A percentile compares a stretch with the other conserved stretches of the same genome.
These are phyloP conservation scores for Heliornis fulica DNA, from an alignment of 2,113 vertebrate species.

Conservation along the genomic window DNA sequence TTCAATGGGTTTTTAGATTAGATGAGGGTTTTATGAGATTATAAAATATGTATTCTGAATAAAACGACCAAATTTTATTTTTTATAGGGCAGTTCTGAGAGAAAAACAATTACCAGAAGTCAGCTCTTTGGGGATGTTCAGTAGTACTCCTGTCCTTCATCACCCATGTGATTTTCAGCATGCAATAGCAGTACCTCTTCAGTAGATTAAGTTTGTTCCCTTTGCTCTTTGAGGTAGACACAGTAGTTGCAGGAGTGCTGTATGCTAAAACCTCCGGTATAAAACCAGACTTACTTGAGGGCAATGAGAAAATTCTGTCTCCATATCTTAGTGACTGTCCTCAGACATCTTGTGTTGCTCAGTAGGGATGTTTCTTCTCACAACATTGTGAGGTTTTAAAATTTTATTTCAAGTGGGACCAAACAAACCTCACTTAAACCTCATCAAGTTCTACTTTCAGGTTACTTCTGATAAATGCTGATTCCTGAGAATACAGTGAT, in stretches of 20 bases:
- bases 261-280: background rate
- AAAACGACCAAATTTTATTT: background rate
- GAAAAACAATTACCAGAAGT: background rate
- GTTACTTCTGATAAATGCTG: background rate
- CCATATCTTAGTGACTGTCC: background rate
- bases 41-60: background rate
- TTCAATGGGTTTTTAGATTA: background rate
- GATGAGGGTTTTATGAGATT: background rate
- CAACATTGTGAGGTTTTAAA: background rate
- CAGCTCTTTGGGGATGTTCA: background rate
- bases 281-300: background rate
- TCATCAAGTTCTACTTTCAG: background rate
- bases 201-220: background rate
- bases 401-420: background rate
- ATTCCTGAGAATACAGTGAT: background rate
- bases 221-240: background rate
- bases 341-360: background rate
- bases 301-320: background rate
- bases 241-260: background rate
- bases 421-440: background rate
- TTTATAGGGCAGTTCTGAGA: background rate
- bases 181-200: fast-evolving
- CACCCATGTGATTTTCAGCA: background rate
- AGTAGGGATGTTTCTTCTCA: background rate
- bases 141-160: background rate